These are phyloP conservation scores for Ypsolopha sequella DNA, from an alignment of 2,888 invertebrate species.

Conservation along the genomic window DNA sequence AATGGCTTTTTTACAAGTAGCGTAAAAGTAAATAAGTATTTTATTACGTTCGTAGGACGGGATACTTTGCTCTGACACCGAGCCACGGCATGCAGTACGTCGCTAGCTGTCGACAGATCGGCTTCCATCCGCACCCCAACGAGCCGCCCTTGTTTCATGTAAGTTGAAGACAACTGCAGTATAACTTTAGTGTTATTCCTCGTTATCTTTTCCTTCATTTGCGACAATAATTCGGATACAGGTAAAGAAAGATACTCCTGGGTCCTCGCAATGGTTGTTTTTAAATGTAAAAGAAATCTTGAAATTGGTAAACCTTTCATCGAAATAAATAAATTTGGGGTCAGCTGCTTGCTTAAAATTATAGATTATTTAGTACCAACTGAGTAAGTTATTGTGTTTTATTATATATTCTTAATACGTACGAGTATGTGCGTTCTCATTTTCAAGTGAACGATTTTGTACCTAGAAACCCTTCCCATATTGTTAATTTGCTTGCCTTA, in stretches of 20 bases:
- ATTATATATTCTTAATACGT: too few species aligned
- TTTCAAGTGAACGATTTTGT: too few species aligned
- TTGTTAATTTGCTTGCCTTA: neutral
- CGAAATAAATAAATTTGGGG: too few species aligned
- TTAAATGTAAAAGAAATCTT: too few species aligned
- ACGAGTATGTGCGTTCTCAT: too few species aligned
- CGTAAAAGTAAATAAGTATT: slow-evolving; percentile 2
- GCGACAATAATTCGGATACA: too few species aligned
- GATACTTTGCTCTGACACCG: slow-evolving; percentile 90
- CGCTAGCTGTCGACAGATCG: slow-evolving; percentile 83
- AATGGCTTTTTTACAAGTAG: neutral
- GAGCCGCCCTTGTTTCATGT: slow-evolving; percentile 88
- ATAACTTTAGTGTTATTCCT: too few species aligned
- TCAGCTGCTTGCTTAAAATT: too few species aligned
- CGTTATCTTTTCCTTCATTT: neutral
- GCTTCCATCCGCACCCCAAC: slow-evolving; percentile 95
- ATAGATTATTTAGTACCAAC: neutral
- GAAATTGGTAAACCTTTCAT: too few species aligned
- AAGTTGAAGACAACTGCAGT: slow-evolving; percentile 23
- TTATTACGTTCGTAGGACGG: slow-evolving; percentile 74
- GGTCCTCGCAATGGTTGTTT: too few species aligned
- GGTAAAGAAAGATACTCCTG: too few species aligned
- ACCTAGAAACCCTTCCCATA: too few species aligned
- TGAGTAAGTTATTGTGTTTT: neutral
- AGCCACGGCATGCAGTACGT: slow-evolving; percentile 90